These are phyloP conservation scores for Dendrocincla tyrannina DNA, from an alignment of 2,797 vertebrate genomes.

Conservation along the genomic window DNA sequence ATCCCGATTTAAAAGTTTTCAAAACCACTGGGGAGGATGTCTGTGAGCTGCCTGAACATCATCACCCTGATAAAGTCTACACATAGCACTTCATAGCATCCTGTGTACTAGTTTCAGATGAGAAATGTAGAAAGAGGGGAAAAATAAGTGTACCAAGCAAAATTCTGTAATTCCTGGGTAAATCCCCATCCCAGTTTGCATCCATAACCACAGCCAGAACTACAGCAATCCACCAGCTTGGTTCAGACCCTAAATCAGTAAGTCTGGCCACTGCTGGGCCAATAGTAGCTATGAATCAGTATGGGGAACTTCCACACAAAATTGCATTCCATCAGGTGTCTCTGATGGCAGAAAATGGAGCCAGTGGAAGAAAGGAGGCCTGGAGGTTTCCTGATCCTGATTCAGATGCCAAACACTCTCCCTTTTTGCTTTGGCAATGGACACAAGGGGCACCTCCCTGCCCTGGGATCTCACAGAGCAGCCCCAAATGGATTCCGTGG, in stretches of 20 bases:
- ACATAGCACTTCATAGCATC: neutral
- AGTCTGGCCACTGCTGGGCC: neutral
- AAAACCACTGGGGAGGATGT: neutral
- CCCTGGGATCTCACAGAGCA: neutral
- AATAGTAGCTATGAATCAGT: accelerated
- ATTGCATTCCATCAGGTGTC: neutral
- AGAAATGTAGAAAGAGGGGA: neutral
- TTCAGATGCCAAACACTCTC: neutral
- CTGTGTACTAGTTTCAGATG: neutral
- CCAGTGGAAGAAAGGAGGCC: neutral
- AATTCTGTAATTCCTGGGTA: neutral
- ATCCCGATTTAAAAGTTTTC: accelerated
- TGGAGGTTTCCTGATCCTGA: neutral
- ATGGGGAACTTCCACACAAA: neutral
- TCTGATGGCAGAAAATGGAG: neutral
- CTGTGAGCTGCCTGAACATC: neutral
- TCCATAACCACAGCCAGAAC: neutral
- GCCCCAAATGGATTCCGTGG: neutral
- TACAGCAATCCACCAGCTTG: neutral
- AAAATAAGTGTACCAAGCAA: accelerated
- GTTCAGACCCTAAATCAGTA: neutral
- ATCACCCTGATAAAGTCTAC: neutral
- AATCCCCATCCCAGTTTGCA: neutral
- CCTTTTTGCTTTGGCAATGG: neutral
- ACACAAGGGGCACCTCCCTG: neutral